Evolutionary conservation across 2,888 invertebrate species (phyloP), one percentile per base, ranked within the genome.

Genomic region (Dendrolimus pini): DNA sequence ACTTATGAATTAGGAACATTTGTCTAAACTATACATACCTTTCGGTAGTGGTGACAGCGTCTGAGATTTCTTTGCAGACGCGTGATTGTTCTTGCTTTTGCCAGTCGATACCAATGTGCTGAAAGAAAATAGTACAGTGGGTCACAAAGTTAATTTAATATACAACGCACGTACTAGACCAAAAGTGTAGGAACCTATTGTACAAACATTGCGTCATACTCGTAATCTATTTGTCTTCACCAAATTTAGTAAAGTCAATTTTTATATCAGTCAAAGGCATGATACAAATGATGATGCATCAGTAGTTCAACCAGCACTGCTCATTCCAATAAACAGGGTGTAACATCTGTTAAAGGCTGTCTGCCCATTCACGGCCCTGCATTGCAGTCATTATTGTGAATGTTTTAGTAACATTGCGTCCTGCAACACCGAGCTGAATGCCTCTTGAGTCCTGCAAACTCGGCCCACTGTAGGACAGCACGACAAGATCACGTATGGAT

Each of bases 11-110:
- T 18, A 2, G 18, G 18, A 2, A 1, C 18, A 18, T 18, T 18
- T 18, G 18, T 18, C 18, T 18, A 2, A 30, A 30, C 6, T 6
- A 30, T 30, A 30, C 30, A 30, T 30, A 89, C 89, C 80, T 78
- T 70, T 83, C 58, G 74, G 73, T 8, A 70, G 68, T 1, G 86
- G 78, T 18, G 87, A 81, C 54, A 82, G 63, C 0, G 84, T 79
- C 60, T 78, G 80, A 0, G 83, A 68, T 60, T 86, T 88, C 65
- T 82, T 85, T 1, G 65, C 62, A 9, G 65, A 57, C 13, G 63
- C 42, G 58, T 75, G 76, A 10, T 65, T 66, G 55, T 65, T 72
- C 67, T 82, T 85, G 53, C 60, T 77, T 62, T 78, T 86, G 13
- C 62, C 58, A 12, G 70, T 64, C 0, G 78, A 70, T 41, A 86